A percentile compares a stretch with the other conserved stretches of the same genome.
phyloP scores from a whole-genome alignment of 2,113 vertebrate genomes.

The Oriolus oriolus region DNA sequence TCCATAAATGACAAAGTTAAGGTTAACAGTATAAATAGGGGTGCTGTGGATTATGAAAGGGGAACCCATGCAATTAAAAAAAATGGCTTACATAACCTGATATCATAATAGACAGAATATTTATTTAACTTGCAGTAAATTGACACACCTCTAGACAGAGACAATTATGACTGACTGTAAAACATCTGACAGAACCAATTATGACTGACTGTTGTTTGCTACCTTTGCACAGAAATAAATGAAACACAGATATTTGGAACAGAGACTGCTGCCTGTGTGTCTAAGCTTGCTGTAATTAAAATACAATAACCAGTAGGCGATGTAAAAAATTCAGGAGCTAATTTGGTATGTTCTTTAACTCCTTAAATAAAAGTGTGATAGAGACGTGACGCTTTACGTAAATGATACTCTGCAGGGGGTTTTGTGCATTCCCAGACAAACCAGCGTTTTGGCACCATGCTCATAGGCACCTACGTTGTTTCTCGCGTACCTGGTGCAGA shows the following conservation, averaged over 20 bases:
- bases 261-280: constrained; percentile 77
- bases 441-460: neutral
- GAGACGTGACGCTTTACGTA: neutral
- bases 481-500: neutral
- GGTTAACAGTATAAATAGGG: constrained; percentile 64
- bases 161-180: constrained; percentile 85
- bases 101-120: constrained; percentile 82
- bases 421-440: neutral
- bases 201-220: constrained; percentile 86
- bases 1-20: constrained; percentile 52
- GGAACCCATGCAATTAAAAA: constrained; percentile 72
- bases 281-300: constrained; percentile 74
- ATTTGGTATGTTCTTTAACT: constrained; percentile 65
- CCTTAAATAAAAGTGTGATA: constrained; percentile 38
- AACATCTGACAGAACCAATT: constrained; percentile 84
- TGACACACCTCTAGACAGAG: constrained; percentile 84
- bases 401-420: neutral
- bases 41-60: constrained; percentile 65
- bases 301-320: constrained; percentile 75
- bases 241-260: constrained; percentile 80
- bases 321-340: constrained; percentile 67
- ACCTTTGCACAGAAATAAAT: constrained; percentile 81
- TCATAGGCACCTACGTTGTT: neutral
- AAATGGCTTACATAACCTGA: constrained; percentile 75
- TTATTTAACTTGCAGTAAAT: constrained; percentile 83